Evolutionary conservation across 2,797 vertebrate species (phyloP), one percentile per base, ranked within the genome.

Genomic region (Chelonia mydas): DNA sequence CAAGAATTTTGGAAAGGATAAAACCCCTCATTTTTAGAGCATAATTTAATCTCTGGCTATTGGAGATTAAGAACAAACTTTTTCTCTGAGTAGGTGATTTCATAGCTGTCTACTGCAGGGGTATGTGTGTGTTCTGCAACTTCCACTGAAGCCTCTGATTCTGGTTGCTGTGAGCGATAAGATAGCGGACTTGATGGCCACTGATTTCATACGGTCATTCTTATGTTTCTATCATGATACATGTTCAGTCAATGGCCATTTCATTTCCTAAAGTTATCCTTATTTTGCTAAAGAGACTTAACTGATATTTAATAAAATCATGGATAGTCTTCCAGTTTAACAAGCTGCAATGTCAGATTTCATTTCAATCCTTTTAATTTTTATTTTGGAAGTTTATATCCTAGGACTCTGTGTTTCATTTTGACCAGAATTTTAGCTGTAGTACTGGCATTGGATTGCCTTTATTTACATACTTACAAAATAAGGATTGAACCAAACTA

Each of bases 251-350:
- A 94, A 84, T 89, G 93, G 77, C 47, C 53, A 74, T 98, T 95
- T 96, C 53, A 95, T 97, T 93, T 96, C 95, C 96, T 96, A 91
- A 92, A 59, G 87, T 96, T 89, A 25, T 57, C 90, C 94, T 95
- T 50, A 8, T 94, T 86, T 91, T 90, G 49, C 79, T 92, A 94
- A 96, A 76, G 89, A 95, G 91, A 90, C 59, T 96, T 96, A 96
- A 95, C n/a, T 49, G 50, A 93, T 91, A 45, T 91, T 85, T 96
- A 89, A 95, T 49, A 57, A 92, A 90, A 85, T 87, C 28, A 11
- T 27, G 88, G 83, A 84, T 82, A 82, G 74, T 87, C 83, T 72
- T 86, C 28, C 53, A 96, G 88, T 96, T 96, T 95, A 91, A 92
- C 83, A 81, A 91, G 85, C 51, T 23, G 17, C 65, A 55, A 90